Percentiles rank a stretch among this genome's conserved stretches.
Evolutionary conservation across 2,888 invertebrate species (phyloP).

Genomic region (Nezara viridula): DNA sequence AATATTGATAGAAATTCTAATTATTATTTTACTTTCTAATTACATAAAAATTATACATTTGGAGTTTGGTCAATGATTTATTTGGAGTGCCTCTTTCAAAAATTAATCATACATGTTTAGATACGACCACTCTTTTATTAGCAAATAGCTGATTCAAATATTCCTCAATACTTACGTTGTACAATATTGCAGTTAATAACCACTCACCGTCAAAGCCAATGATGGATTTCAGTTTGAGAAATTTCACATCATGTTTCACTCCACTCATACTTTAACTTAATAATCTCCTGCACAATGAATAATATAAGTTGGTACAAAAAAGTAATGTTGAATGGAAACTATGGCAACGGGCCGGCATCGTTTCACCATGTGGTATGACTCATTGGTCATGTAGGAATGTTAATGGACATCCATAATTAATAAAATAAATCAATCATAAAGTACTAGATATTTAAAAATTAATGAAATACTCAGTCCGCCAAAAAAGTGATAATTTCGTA

Average conservation of each 20-base stretch:
- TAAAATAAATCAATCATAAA: background rate
- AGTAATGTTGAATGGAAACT: background rate
- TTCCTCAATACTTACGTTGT: too few relatives aligned
- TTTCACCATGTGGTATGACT: conserved; percentile 1
- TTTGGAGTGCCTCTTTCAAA: too few relatives aligned
- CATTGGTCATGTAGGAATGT: background rate
- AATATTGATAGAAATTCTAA: too few relatives aligned
- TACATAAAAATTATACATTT: background rate
- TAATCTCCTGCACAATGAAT: background rate
- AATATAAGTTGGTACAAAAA: background rate
- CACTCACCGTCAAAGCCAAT: conserved; percentile 85
- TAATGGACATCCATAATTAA: background rate
- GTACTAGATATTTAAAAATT: background rate
- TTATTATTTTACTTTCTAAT: background rate
- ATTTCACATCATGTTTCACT: conserved; percentile 69
- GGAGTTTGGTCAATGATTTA: too few relatives aligned
- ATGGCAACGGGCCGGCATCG: background rate
- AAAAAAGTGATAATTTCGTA: conserved; percentile 1
- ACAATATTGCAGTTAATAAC: too few relatives aligned
- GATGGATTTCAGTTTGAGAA: conserved; percentile 78
- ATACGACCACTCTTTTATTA: background rate
- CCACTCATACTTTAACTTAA: background rate
- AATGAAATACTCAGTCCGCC: background rate
- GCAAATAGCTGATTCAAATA: background rate
- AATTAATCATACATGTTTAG: too few relatives aligned